Evolutionary conservation across 1,140 invertebrate genomes (phyloP), one percentile per base, ranked within the genome.

Genomic region (Capitella teleta): DNA sequence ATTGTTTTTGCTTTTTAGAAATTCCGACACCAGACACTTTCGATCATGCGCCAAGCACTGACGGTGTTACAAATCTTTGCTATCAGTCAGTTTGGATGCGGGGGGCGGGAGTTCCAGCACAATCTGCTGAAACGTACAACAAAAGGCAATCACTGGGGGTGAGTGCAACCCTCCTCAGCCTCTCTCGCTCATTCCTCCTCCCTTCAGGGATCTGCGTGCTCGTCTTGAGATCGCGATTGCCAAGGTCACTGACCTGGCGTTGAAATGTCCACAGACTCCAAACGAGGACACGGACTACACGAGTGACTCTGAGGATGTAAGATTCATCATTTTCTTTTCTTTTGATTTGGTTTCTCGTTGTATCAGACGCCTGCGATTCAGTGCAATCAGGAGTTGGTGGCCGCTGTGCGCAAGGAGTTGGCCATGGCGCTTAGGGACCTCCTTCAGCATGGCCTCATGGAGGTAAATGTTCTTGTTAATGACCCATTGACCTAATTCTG

Each of bases 141-240:
- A 58, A 83, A 85, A 67, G 82, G 84, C 40, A 88, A 90, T 66
- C 89, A 93, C 72, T 94, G 85, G 82, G 89, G 89, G 84, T 85
- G 67, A 74, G 75, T 37, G 26, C 8, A 0, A 19, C 18, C 21
- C 12, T 37, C n/a, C n/a, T n/a, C n/a, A n/a, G n/a, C n/a, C n/a
- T n/a, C n/a, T n/a, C n/a, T n/a, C n/a, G n/a, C n/a, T n/a, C n/a
- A 18, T 21, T 24, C n/a, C 16, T 23, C 28, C 36, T 45, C 49
- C 25, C 45, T 36, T 6, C 46, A 67, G 86, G 0, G 94, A 98
- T 70, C 70, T 97, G 12, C 74, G 94, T 60, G 94, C 94, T 2
- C 81, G 85, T 58, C 68, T 98, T 19, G 93, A 98, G 70, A 77
- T 98, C 59, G 85, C 89, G 2, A 82, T 97, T 19, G 80, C 82